Evolutionary conservation across 2,888 invertebrate genomes (phyloP).

Genomic region (Dascillus cervinus): DNA sequence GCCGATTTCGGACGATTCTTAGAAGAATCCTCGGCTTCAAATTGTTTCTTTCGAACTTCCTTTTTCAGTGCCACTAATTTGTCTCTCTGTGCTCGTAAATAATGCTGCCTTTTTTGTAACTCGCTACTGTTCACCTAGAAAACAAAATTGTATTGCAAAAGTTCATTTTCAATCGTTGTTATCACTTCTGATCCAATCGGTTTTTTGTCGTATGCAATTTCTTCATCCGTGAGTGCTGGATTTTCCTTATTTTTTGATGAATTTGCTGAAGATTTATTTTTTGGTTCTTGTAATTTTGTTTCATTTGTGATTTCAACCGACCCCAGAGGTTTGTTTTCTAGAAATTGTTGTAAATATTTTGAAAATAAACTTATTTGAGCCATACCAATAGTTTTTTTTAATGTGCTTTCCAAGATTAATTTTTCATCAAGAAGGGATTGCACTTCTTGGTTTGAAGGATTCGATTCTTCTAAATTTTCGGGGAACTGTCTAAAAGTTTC

Average conservation of each 20-base stretch:
- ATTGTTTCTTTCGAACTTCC: conserved; percentile 66
- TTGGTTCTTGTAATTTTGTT: too few relatives aligned
- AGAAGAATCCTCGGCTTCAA: conserved; percentile 38
- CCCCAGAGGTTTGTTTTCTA: not conserved
- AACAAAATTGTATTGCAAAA: not conserved
- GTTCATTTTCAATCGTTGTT: conserved; percentile 13
- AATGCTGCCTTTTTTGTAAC: conserved; percentile 71
- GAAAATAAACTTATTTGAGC: not conserved
- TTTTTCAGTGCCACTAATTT: conserved; percentile 85
- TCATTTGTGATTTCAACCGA: not conserved
- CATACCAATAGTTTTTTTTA: conserved; percentile 32
- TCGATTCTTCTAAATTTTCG: too few relatives aligned
- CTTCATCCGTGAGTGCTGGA: conserved; percentile 9
- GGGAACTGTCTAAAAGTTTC: too few relatives aligned
- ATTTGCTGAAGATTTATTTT: conserved; percentile 2
- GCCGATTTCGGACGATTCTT: conserved; percentile 62
- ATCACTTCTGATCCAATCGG: conserved; percentile 12
- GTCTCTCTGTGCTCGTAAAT: conserved; percentile 82
- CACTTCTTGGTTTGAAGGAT: conserved; percentile 26
- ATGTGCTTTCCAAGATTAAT: conserved; percentile 32
- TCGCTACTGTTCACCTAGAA: conserved; percentile 52
- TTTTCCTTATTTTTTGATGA: too few relatives aligned
- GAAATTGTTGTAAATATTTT: too few relatives aligned
- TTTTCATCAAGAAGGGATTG: conserved; percentile 36
- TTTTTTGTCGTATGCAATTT: conserved; percentile 18